Evolutionary conservation across 2,888 invertebrate genomes (phyloP), one percentile per base, ranked within the genome.

Genomic region (Branchinecta sandiegonensis): DNA sequence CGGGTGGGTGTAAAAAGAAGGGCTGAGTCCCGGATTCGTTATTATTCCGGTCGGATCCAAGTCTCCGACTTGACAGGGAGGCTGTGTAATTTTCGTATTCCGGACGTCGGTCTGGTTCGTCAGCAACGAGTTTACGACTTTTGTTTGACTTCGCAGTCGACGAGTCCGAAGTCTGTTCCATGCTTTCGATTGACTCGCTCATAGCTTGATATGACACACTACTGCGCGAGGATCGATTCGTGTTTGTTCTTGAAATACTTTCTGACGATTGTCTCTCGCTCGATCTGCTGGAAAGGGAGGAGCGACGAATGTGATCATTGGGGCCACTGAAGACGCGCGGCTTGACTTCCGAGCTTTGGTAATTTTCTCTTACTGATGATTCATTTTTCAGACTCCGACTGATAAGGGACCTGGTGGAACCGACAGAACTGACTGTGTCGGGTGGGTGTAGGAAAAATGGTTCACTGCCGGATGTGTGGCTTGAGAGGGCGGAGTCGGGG

Each of bases 401-500:
- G n/a, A 56, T 56, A n/a, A 56, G 17, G 17, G 56, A 56, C 8
- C 56, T n/a, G 56, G 17, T 56, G 8, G 56, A 73, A 71, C 73
- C 72, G 70, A 47, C 69, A 46, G 67, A 47, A 65, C 47, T 68
- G 48, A 67, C 14, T 46, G 46, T 46, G 2, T 67, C 50, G 6
- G 75, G 72, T 5, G 85, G 86, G 80, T 89, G 89, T 37, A 89
- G 80, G 77, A 85, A 89, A 78, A 89, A 89, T 8, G 89, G 88
- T 76, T 84, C 84, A n/a, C 48, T 23, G 47, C 67, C 37, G 46
- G 47, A 9, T 12, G 65, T 46, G 68, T 65, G 46, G 17, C 65
- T 14, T 47, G 48, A 63, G 37, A 47, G 46, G 47, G 67, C 37
- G 64, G 67, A 56, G 48, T 50, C 23, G 64, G 47, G 63, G 69